phyloP scores from a whole-genome alignment of 2,113 vertebrate species.

The Calidris pygmaea region DNA sequence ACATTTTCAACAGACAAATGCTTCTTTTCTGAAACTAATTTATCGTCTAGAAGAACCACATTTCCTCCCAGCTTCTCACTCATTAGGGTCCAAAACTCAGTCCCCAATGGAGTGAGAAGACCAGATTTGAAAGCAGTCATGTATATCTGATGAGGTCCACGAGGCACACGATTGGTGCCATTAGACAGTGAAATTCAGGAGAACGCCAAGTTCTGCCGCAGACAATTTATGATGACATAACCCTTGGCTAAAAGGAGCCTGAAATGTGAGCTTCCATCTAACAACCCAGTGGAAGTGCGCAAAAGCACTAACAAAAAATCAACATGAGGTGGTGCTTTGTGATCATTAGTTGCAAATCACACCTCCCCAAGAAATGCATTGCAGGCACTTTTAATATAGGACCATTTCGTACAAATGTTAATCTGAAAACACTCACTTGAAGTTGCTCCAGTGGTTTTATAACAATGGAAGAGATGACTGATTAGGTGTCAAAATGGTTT shows the following conservation, averaged over 20 bases:
- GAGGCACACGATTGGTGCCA: neutral
- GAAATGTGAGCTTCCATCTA: neutral
- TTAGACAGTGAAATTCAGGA: neutral
- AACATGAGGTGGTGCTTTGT: neutral
- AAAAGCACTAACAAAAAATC: neutral
- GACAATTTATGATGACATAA: slow-evolving; percentile 22
- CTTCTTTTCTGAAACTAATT: slow-evolving; percentile 30
- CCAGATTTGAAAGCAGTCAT: slow-evolving; percentile 35
- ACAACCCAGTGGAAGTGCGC: fast-evolving
- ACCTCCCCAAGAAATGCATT: neutral
- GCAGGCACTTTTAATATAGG: neutral
- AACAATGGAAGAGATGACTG: neutral
- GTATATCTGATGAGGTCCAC: neutral
- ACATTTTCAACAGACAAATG: neutral
- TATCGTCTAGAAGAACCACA: neutral
- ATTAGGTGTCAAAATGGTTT: neutral
- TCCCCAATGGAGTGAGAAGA: fast-evolving
- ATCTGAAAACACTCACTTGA: neutral
- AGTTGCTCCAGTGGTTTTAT: neutral
- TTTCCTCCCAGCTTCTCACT: neutral
- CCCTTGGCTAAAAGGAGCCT: neutral
- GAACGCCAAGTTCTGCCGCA: slow-evolving; percentile 1
- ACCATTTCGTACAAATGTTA: neutral
- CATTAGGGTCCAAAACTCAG: neutral
- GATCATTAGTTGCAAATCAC: neutral